Conservation (phyloP, 2,797 vertebrate species). For the Gallinago solitaria region DNA sequence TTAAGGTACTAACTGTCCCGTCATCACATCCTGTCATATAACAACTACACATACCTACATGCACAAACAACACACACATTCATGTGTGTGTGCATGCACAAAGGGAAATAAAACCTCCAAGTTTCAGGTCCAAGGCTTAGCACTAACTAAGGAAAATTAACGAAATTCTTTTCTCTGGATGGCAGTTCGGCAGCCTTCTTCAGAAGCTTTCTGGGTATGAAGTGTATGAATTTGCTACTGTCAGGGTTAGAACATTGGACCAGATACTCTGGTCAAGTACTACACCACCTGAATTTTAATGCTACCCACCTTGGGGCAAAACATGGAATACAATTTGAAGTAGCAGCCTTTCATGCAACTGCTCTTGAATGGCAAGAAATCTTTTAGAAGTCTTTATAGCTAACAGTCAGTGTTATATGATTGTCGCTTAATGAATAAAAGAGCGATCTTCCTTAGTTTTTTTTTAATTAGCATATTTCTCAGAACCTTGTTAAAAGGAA, state of each 20-base stretch:
- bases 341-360: not conserved
- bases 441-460: not conserved
- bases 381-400: not conserved
- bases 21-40: not conserved
- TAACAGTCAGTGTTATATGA: not conserved
- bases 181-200: not conserved
- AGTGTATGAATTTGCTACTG: not conserved
- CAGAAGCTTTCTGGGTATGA: not conserved
- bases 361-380: not conserved
- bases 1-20: not conserved
- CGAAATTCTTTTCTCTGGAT: not conserved
- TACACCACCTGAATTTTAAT: not conserved
- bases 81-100: rapidly evolving
- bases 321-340: not conserved
- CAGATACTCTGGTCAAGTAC: not conserved
- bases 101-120: not conserved
- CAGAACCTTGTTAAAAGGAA: not conserved
- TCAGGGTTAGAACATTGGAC: not conserved
- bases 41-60: rapidly evolving
- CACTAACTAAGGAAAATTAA: not conserved
- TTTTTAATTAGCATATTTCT: not conserved
- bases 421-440: slow-evolving; percentile 6
- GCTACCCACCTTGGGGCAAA: not conserved
- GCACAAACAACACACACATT: not conserved
- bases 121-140: not conserved